Conservation (phyloP, 37 sponge, comb jelly and placozoan species). For the Agelas oroides region DNA sequence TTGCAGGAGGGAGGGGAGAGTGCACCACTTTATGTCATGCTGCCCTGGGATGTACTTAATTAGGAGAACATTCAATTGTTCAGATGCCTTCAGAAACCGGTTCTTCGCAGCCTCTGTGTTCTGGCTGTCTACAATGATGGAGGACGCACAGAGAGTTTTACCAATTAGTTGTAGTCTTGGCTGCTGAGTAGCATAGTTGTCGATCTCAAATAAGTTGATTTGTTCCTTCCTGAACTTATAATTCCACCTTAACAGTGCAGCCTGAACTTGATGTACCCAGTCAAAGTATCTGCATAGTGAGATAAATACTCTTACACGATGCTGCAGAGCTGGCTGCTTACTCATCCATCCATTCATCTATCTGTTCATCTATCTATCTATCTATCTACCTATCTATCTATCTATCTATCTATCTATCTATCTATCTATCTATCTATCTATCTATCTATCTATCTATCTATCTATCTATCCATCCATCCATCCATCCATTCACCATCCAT, state of each 20-base stretch:
- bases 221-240: conserved; percentile 21
- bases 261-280: conserved; percentile 57
- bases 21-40: conserved; percentile 59
- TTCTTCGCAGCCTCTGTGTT: conserved; percentile 19
- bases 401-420: too few species aligned
- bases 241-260: conserved; percentile 44
- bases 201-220: conserved; percentile 58
- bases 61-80: conserved; percentile 48
- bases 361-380: neutral
- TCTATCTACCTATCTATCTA: too few species aligned
- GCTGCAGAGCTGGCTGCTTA: too few species aligned
- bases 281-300: conserved; percentile 57
- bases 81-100: conserved; percentile 17
- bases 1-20: conserved; percentile 37
- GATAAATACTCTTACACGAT: too few species aligned
- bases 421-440: too few species aligned
- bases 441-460: too few species aligned
- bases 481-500: too few species aligned
- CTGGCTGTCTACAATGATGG: conserved; percentile 16
- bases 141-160: conserved; percentile 31
- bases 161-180: conserved; percentile 15
- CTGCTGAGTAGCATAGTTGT: conserved; percentile 45
- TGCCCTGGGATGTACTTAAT: conserved; percentile 48
- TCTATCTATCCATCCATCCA: too few species aligned
- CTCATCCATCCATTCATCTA: too few species aligned